phyloP scores from a whole-genome alignment of 2,888 invertebrate species.

The Himalopsyche tibetana region DNA sequence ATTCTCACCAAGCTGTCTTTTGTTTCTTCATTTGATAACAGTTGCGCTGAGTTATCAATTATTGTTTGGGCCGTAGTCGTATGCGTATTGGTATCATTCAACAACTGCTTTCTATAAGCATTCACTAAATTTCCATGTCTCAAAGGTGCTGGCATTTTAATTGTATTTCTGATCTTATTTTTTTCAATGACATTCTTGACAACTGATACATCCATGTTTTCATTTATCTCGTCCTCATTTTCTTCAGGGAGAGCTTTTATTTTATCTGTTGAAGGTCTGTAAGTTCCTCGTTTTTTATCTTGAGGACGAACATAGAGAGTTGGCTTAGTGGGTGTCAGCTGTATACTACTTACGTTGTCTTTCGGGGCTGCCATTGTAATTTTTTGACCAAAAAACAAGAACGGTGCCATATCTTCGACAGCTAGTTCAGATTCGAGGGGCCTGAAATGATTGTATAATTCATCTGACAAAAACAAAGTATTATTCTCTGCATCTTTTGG shows the following conservation, averaged over 20 bases:
- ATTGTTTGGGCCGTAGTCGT: conserved; percentile 41
- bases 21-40: conserved; percentile 63
- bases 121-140: conserved; percentile 74
- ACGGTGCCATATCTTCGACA: conserved; percentile 82
- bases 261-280: conserved; percentile 75
- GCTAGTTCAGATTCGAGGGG: conserved; percentile 80
- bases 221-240: conserved; percentile 77
- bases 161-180: conserved; percentile 76
- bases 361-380: conserved; percentile 71
- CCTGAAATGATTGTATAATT: conserved; percentile 80
- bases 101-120: conserved; percentile 72
- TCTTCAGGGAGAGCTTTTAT: conserved; percentile 74
- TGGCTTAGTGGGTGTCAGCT: conserved; percentile 76
- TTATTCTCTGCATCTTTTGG: conserved; percentile 76
- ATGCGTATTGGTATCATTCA: conserved; percentile 36
- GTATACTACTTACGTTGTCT: conserved; percentile 73
- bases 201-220: conserved; percentile 80
- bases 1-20: conserved; percentile 41
- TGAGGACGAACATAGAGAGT: conserved; percentile 73
- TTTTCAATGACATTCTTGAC: conserved; percentile 76
- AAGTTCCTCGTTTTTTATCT: conserved; percentile 74
- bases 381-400: conserved; percentile 84
- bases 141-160: conserved; percentile 76
- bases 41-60: conserved; percentile 41
- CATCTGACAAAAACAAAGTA: conserved; percentile 79